phyloP scores from a whole-genome alignment of 2,888 invertebrate genomes.

The Callinectes sapidus region DNA sequence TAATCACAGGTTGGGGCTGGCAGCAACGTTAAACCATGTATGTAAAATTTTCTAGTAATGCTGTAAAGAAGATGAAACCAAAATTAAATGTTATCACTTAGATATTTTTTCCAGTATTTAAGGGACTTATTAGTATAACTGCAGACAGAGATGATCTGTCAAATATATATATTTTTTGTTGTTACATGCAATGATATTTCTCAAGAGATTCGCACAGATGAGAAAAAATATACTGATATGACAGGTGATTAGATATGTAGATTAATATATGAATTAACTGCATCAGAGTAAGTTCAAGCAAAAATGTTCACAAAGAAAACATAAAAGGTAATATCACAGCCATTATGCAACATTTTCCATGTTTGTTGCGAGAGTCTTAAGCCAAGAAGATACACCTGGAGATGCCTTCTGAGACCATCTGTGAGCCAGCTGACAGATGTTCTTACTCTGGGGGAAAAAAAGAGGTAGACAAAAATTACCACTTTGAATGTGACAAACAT shows the following conservation, averaged over 20 bases:
- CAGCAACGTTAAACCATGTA: no score
- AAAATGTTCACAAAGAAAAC: background rate
- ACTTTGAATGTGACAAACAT: background rate
- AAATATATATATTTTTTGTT: background rate
- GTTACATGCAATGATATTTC: background rate
- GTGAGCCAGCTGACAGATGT: conserved; percentile 42
- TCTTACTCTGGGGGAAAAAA: background rate
- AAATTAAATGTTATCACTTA: no score
- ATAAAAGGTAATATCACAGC: conserved; percentile 31
- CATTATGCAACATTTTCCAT: background rate
- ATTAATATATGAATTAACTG: background rate
- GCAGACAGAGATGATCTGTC: background rate
- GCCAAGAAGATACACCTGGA: conserved; percentile 49
- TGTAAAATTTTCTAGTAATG: no score
- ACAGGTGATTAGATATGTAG: background rate
- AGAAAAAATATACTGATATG: background rate
- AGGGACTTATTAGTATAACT: background rate
- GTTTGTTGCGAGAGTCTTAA: conserved; percentile 34
- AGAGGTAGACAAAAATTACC: background rate
- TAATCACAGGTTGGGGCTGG: no score
- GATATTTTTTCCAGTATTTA: background rate
- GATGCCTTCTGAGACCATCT: conserved; percentile 56
- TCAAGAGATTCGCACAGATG: background rate
- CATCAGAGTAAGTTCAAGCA: background rate
- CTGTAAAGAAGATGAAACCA: no score